Evolutionary conservation across 1,140 invertebrate genomes (phyloP).

Genomic region (Leptinotarsa texana): DNA sequence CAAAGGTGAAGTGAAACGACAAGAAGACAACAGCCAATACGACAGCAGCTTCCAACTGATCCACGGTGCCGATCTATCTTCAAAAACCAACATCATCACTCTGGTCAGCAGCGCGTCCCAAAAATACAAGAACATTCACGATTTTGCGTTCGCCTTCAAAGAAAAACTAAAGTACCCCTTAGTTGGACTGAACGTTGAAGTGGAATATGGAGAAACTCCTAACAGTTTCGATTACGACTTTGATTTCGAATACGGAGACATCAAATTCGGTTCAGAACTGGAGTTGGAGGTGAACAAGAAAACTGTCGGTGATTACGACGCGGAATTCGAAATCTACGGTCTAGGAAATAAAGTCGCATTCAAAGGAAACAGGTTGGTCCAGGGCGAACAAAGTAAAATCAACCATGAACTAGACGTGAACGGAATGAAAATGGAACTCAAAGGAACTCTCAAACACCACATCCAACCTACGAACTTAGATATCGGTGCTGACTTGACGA

Average conservation of each 20-base stretch:
- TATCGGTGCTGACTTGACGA: conserved; percentile 59
- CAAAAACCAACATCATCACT: conserved; percentile 60
- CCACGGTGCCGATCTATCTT: conserved; percentile 66
- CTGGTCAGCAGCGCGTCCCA: conserved; percentile 38
- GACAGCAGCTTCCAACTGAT: conserved; percentile 61
- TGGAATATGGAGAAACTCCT: conserved; percentile 59
- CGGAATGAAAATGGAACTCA: conserved; percentile 66
- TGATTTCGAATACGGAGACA: conserved; percentile 59
- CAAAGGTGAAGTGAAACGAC: conserved; percentile 56
- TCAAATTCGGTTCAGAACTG: conserved; percentile 62
- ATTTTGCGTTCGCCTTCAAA: conserved; percentile 46
- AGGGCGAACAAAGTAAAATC: conserved; percentile 65
- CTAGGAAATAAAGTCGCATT: conserved; percentile 64
- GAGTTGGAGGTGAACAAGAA: conserved; percentile 59
- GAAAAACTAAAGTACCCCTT: conserved; percentile 61
- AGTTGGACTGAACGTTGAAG: conserved; percentile 56
- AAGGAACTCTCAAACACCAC: conserved; percentile 61
- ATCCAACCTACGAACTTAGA: conserved; percentile 61
- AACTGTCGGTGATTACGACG: conserved; percentile 62
- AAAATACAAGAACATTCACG: conserved; percentile 35
- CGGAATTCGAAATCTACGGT: conserved; percentile 61
- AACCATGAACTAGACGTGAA: conserved; percentile 64
- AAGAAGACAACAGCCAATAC: conserved; percentile 41
- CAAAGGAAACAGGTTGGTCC: conserved; percentile 60
- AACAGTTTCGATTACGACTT: conserved; percentile 61